A percentile compares a stretch with the other conserved stretches of the same genome.
Evolutionary conservation across 2,888 invertebrate genomes (phyloP).

Genomic region (Acronicta leporina): DNA sequence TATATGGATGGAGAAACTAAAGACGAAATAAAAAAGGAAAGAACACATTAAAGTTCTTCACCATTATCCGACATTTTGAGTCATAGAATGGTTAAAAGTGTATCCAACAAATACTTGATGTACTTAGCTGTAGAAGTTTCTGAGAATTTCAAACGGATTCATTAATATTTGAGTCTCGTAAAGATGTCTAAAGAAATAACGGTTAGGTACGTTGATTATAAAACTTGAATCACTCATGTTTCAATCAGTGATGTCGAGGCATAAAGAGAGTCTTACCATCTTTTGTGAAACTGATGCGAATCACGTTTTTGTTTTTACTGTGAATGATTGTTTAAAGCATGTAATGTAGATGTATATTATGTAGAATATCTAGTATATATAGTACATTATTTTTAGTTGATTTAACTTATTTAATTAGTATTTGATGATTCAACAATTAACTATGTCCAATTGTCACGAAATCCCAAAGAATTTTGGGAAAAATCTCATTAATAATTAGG

Average conservation of each 20-base stretch:
- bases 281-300: background rate
- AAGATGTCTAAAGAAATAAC: constrained; percentile 24
- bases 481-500: too few relatives aligned
- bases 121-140: constrained; percentile 41
- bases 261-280: background rate
- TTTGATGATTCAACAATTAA: too few relatives aligned
- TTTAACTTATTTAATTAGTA: too few relatives aligned
- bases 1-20: constrained; percentile 24
- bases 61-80: constrained; percentile 16
- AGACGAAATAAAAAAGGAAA: constrained; percentile 8
- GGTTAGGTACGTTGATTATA: constrained; percentile 18
- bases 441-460: too few relatives aligned
- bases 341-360: too few relatives aligned
- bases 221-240: constrained; percentile 22
- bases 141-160: constrained; percentile 36
- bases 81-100: constrained; percentile 28
- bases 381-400: too few relatives aligned
- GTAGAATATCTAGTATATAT: too few relatives aligned
- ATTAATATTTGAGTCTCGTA: constrained; percentile 36
- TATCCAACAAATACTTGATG: constrained; percentile 46
- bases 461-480: too few relatives aligned
- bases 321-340: background rate
- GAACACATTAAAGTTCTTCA: constrained; percentile 13
- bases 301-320: background rate
- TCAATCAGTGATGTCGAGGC: constrained; percentile 4